Percentiles rank a stretch among this genome's conserved stretches.
phyloP scores from a whole-genome alignment of 2,797 vertebrate genomes.

The Pseudochirops cupreus region DNA sequence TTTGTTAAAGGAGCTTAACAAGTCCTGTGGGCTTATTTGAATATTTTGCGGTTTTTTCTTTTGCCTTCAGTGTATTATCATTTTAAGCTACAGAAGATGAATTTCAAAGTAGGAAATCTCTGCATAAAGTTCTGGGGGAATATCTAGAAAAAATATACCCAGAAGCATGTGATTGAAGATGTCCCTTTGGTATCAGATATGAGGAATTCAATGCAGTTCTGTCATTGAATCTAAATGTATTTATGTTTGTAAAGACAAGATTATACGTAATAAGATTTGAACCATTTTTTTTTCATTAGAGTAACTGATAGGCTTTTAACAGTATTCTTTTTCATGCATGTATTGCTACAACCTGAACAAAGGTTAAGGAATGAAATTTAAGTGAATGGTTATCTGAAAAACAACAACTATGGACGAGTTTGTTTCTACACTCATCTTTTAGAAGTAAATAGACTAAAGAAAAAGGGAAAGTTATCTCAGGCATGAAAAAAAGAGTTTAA shows the following conservation, averaged over 20 bases:
- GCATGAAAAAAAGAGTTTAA: not conserved
- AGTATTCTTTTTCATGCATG: slow-evolving; percentile 1
- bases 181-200: slow-evolving; percentile 63
- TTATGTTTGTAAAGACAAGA: slow-evolving; percentile 57
- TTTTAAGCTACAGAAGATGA: slow-evolving; percentile 56
- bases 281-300: slow-evolving; percentile 11
- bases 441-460: not conserved
- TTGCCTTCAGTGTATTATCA: slow-evolving; percentile 52
- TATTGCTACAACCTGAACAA: slow-evolving; percentile 13
- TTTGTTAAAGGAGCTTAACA: slow-evolving; percentile 48
- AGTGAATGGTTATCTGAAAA: slow-evolving; percentile 5
- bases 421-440: not conserved
- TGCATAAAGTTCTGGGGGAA: slow-evolving; percentile 33
- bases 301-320: not conserved
- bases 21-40: slow-evolving; percentile 30
- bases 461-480: not conserved
- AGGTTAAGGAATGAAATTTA: slow-evolving; percentile 17
- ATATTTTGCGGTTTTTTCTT: slow-evolving; percentile 51
- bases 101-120: slow-evolving; percentile 56
- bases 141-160: slow-evolving; percentile 53
- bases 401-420: not conserved
- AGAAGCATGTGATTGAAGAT: slow-evolving; percentile 47
- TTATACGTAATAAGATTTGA: not conserved
- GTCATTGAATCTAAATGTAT: slow-evolving; percentile 41
- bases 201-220: slow-evolving; percentile 64